These are phyloP conservation scores for Rhodeus uyekii DNA, from an alignment of 2,797 vertebrate genomes.

Conservation along the genomic window DNA sequence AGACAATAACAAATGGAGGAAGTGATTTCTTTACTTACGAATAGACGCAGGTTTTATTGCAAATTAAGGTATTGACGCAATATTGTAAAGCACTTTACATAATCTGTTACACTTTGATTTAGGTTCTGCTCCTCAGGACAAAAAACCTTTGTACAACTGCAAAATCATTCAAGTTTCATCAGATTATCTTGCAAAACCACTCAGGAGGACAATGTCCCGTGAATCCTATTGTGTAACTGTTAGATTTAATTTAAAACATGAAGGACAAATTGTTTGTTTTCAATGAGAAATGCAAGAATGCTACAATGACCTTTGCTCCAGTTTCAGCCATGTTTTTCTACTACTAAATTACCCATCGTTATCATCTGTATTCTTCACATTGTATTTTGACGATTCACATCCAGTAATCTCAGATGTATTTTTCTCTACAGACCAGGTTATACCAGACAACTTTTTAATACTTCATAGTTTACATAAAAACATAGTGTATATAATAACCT, in stretches of 20 bases:
- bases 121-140: background rate
- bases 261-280: background rate
- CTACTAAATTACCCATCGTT: background rate
- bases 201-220: slow-evolving; percentile 10
- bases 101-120: background rate
- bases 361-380: background rate
- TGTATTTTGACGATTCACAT: background rate
- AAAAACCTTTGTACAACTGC: background rate
- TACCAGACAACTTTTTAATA: background rate
- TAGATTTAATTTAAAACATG: background rate
- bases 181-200: background rate
- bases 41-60: slow-evolving; percentile 10
- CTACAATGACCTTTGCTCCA: background rate
- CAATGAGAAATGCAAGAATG: background rate
- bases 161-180: background rate
- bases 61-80: background rate
- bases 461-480: background rate
- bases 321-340: background rate
- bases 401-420: background rate
- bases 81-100: background rate
- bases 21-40: background rate
- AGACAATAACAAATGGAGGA: slow-evolving; percentile 13
- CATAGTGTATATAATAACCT: background rate
- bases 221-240: background rate
- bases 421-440: background rate